These are phyloP conservation scores for Trachops cirrhosus DNA, from an alignment of 2,797 vertebrate species.

Conservation along the genomic window DNA sequence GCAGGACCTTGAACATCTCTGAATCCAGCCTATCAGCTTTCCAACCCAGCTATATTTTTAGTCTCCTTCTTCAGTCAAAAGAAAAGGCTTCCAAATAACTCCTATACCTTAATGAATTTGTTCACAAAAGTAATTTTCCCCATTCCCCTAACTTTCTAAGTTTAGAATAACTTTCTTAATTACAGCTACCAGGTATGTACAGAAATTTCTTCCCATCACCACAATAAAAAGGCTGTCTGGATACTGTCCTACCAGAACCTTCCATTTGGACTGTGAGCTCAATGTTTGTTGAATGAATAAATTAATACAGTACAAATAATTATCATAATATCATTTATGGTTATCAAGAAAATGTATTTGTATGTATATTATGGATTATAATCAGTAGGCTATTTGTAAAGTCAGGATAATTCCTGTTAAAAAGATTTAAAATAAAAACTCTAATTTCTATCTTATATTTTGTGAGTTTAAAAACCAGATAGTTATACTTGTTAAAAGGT, in stretches of 20 bases:
- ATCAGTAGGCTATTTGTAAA: background rate
- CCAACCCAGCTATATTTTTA: background rate
- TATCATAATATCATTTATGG: background rate
- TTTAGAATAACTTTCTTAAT: slow-evolving; percentile 21
- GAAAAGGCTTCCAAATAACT: background rate
- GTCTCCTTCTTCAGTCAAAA: background rate
- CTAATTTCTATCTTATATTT: background rate
- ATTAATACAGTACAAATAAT: background rate
- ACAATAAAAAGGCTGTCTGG: background rate
- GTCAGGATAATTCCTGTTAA: background rate
- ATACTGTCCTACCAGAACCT: background rate
- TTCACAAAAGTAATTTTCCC: background rate
- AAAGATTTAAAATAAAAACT: background rate
- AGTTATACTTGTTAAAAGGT: background rate
- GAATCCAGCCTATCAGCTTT: background rate
- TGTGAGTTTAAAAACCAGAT: background rate
- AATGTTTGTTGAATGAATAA: background rate
- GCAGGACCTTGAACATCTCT: background rate
- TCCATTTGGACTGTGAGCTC: background rate
- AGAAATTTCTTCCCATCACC: background rate
- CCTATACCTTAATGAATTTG: background rate
- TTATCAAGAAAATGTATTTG: background rate
- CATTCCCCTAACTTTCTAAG: background rate
- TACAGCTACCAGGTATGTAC: background rate
- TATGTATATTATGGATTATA: background rate